A percentile compares a stretch with the other conserved stretches of the same genome.
These are phyloP conservation scores for Arbacia lixula DNA, from an alignment of 53 echinoderm and acorn worm genomes.

Conservation along the genomic window DNA sequence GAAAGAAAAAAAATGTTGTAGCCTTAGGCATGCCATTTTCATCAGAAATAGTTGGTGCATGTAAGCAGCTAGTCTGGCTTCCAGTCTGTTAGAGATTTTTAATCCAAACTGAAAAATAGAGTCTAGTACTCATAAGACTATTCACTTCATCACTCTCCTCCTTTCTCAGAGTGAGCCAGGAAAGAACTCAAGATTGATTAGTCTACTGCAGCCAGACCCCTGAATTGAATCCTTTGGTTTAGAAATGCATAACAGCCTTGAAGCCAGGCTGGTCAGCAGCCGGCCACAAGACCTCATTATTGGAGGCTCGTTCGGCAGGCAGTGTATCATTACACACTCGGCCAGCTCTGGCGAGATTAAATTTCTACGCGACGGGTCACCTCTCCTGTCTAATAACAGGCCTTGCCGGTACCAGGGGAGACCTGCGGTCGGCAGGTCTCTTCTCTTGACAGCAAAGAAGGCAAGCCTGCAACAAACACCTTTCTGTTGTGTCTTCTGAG, in stretches of 20 bases:
- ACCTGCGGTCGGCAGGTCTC: too few relatives aligned
- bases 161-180: not conserved
- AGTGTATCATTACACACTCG: conserved; percentile 39
- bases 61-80: not conserved
- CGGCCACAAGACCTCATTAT: conserved; percentile 38
- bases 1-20: too few relatives aligned
- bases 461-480: conserved; percentile 4
- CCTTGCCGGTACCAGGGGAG: too few relatives aligned
- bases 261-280: not conserved
- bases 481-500: too few relatives aligned
- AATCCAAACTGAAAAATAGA: too few relatives aligned
- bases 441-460: too few relatives aligned
- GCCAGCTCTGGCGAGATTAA: conserved; percentile 29
- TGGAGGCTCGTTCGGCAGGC: not conserved
- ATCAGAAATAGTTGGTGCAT: conserved; percentile 15
- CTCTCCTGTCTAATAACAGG: not conserved
- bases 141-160: too few relatives aligned
- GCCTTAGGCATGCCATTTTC: not conserved
- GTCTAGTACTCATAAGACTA: too few relatives aligned
- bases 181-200: not conserved
- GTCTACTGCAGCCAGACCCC: too few relatives aligned
- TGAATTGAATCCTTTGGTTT: too few relatives aligned
- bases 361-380: conserved; percentile 36
- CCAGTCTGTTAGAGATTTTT: too few relatives aligned
- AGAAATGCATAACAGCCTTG: too few relatives aligned